phyloP scores from a whole-genome alignment of 2,888 invertebrate species.

The Trichogramma evanescens region DNA sequence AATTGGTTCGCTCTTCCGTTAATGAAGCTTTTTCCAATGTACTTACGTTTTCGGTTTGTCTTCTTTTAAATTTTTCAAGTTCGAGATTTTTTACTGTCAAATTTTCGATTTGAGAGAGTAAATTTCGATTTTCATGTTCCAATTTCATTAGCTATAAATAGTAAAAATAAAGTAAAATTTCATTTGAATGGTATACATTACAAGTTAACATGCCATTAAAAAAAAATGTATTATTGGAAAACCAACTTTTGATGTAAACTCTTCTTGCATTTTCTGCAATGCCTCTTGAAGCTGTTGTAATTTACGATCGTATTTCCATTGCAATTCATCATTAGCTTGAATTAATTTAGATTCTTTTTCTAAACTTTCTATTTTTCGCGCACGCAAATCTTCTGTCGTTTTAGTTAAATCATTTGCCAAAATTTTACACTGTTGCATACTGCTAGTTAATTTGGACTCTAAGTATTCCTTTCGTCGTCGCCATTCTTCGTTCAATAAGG shows the following conservation, averaged over 20 bases:
- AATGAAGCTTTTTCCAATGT: conserved; percentile 52
- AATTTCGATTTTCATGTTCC: conserved; percentile 33
- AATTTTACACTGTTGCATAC: conserved; percentile 57
- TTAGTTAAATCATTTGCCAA: conserved; percentile 56
- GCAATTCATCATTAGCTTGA: conserved; percentile 55
- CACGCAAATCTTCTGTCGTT: conserved; percentile 56
- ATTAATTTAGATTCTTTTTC: conserved; percentile 53
- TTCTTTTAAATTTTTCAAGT: conserved; percentile 29
- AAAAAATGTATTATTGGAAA: neutral
- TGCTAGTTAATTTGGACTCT: conserved; percentile 53
- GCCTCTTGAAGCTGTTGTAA: conserved; percentile 56
- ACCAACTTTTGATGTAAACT: conserved; percentile 52
- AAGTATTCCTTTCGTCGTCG: conserved; percentile 51
- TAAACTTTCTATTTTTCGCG: conserved; percentile 50
- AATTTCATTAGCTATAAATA: conserved; percentile 29
- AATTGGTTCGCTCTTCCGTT: conserved; percentile 61
- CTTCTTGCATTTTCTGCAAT: conserved; percentile 54
- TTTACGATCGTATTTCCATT: conserved; percentile 55
- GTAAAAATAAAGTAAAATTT: conserved; percentile 2
- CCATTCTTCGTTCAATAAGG: conserved; percentile 55
- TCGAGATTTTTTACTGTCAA: conserved; percentile 34
- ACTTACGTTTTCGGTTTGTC: conserved; percentile 33
- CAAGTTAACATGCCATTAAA: neutral
- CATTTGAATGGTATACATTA: neutral
- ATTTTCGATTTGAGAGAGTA: conserved; percentile 33